Conservation (phyloP, 2,888 invertebrate genomes). For the Dicyrtoma fusca region DNA sequence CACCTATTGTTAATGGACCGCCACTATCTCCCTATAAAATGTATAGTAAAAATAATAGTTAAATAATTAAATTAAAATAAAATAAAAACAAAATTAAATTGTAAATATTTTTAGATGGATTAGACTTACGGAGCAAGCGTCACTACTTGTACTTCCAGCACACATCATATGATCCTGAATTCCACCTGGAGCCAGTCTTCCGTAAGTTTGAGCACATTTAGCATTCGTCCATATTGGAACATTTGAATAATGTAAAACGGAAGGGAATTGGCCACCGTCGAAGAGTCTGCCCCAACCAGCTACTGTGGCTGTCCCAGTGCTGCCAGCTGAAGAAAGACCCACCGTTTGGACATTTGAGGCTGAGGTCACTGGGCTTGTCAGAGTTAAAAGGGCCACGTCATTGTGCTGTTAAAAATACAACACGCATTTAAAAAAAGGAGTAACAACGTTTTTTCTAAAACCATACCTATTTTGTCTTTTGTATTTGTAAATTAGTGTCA, state of each 20-base stretch:
- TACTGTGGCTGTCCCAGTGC: slow-evolving; percentile 31
- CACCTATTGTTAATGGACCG: slow-evolving; percentile 35
- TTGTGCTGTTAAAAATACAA: slow-evolving; percentile 45
- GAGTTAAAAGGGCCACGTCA: slow-evolving; percentile 50
- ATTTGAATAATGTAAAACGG: slow-evolving; percentile 78
- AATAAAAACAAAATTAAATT: not conserved
- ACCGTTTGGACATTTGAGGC: slow-evolving; percentile 47
- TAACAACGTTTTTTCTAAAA: too few relatives aligned
- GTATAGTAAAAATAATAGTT: not conserved
- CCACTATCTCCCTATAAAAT: slow-evolving; percentile 36
- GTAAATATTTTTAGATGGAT: too few relatives aligned
- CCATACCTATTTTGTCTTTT: too few relatives aligned
- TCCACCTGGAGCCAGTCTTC: slow-evolving; percentile 83
- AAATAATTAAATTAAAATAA: slow-evolving; percentile 2
- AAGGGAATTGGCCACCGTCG: slow-evolving; percentile 67
- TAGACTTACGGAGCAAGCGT: slow-evolving; percentile 36
- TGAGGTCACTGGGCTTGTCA: slow-evolving; percentile 48
- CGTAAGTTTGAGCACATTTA: slow-evolving; percentile 78
- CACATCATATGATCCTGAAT: slow-evolving; percentile 68
- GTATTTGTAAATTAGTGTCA: too few relatives aligned
- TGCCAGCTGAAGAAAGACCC: slow-evolving; percentile 37
- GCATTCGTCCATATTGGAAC: slow-evolving; percentile 81
- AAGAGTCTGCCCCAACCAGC: slow-evolving; percentile 42
- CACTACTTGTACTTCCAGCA: slow-evolving; percentile 43
- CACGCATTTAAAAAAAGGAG: not conserved